These are phyloP conservation scores for Amblyopsis rosae DNA, from an alignment of 2,113 vertebrate genomes.

Conservation along the genomic window DNA sequence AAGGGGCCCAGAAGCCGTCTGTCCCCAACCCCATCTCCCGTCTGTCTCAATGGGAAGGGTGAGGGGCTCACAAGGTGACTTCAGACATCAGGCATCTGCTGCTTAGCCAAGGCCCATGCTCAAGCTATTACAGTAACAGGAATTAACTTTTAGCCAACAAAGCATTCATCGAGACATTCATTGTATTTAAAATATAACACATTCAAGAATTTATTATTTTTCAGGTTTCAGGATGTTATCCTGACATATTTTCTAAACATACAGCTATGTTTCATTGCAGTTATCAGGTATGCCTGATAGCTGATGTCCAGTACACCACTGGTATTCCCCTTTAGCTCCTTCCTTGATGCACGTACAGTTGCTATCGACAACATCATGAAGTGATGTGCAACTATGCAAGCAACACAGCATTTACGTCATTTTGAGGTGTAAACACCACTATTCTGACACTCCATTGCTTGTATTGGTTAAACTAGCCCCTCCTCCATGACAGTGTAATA, in stretches of 20 bases:
- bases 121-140: slow-evolving; percentile 51
- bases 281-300: background rate
- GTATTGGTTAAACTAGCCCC: slow-evolving; percentile 7
- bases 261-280: slow-evolving; percentile 22
- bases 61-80: slow-evolving; percentile 29
- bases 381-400: too few relatives aligned
- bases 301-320: too few relatives aligned
- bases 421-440: too few relatives aligned
- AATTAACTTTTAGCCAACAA: background rate
- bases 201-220: slow-evolving; percentile 27
- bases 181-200: background rate
- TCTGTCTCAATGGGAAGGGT: slow-evolving; percentile 37
- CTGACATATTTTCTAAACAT: slow-evolving; percentile 6
- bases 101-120: slow-evolving; percentile 35
- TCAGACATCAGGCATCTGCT: slow-evolving; percentile 64
- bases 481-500: slow-evolving; percentile 34
- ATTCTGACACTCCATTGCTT: too few relatives aligned
- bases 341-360: too few relatives aligned
- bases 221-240: slow-evolving; percentile 12
- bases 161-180: too few relatives aligned
- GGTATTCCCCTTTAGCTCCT: too few relatives aligned
- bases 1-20: slow-evolving; percentile 42
- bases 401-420: too few relatives aligned
- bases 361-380: too few relatives aligned
- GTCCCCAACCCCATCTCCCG: slow-evolving; percentile 47